Evolutionary conservation across 2,113 vertebrate genomes (phyloP), one percentile per base, ranked within the genome.

Genomic region (Melanocharis versteri): DNA sequence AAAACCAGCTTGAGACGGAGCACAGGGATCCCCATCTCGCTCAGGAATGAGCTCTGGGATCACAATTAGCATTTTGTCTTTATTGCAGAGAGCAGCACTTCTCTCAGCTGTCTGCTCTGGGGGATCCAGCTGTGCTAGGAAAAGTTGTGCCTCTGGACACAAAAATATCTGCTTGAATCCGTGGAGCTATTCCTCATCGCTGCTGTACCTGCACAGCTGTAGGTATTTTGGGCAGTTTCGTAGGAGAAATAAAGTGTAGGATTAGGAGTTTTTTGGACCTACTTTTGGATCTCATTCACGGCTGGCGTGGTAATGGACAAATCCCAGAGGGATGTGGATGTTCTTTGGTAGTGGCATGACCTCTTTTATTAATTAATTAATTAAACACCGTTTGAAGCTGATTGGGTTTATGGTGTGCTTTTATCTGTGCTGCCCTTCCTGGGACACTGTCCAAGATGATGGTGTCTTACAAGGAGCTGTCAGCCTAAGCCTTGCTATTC

Each of bases 151-250:
- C 60, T 78, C 81, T 24, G n/a, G 39, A 66, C 42, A 37, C 23
- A 18, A 24, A 60, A 72, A n/a, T 9, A 40, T 26, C 13, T 10
- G 0, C 19, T 24, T 24, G n/a, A 18, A 54, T 12, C 10, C 19
- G 2, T 2, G 20, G 35, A 45, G 45, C 51, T 58, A 0, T 60
- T 72, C 68, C 47, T 47, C 19, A 16, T 20, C 1, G 0, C 9
- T 75, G 53, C 69, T 71, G 19, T 40, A 11, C 44, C 47, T 68
- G 48, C 4, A 1, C 13, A 14, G 35, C 26, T 72, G 53, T 9
- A 37, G 68, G 1, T 68, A n/a, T 17, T 75, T 54, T 7, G 20
- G 18, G 48, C 31, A 47, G 30, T 64, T 82, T 56, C 42, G 11
- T 3, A 7, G 13, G 5, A 58, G 39, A 44, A 65, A 23, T 57